These are phyloP conservation scores for Neofelis nebulosa DNA, from an alignment of 2,113 vertebrate genomes.

Conservation along the genomic window DNA sequence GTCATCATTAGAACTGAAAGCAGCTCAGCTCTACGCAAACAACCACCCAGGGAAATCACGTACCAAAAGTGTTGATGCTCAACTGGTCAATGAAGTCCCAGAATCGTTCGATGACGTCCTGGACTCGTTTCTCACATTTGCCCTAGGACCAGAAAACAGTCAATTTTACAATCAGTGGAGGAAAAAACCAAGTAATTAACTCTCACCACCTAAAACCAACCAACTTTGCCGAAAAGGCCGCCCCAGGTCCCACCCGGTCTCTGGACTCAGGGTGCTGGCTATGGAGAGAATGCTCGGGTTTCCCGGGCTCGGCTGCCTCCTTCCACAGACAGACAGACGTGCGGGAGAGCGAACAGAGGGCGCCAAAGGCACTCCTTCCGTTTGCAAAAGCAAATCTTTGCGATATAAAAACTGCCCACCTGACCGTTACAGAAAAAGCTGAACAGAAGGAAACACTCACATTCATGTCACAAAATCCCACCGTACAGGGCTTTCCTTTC, in stretches of 20 bases:
- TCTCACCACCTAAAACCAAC: neutral
- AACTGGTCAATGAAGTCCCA: slow-evolving; percentile 99
- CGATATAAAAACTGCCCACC: neutral
- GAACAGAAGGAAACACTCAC: slow-evolving; percentile 86
- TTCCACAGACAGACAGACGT: too few species aligned
- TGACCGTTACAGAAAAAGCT: neutral
- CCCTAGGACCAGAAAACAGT: slow-evolving; percentile 84
- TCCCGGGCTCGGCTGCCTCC: neutral
- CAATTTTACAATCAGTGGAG: neutral
- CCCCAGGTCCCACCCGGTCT: neutral
- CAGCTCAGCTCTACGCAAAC: neutral
- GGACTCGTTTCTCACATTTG: slow-evolving; percentile 98
- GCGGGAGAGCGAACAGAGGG: too few species aligned
- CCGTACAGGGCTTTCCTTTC: slow-evolving; percentile 97
- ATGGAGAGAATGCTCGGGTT: neutral
- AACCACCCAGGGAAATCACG: slow-evolving; percentile 34
- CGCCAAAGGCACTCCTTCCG: neutral
- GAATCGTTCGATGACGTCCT: slow-evolving; percentile 97
- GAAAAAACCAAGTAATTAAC: neutral
- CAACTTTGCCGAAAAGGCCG: neutral
- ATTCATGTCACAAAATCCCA: slow-evolving; percentile 94
- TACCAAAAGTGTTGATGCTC: slow-evolving; percentile 98
- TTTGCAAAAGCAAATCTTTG: neutral
- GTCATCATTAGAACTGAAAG: neutral
- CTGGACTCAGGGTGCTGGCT: neutral